Evolutionary conservation across 2,797 vertebrate species (phyloP).

Genomic region (Sebastes miniatus): DNA sequence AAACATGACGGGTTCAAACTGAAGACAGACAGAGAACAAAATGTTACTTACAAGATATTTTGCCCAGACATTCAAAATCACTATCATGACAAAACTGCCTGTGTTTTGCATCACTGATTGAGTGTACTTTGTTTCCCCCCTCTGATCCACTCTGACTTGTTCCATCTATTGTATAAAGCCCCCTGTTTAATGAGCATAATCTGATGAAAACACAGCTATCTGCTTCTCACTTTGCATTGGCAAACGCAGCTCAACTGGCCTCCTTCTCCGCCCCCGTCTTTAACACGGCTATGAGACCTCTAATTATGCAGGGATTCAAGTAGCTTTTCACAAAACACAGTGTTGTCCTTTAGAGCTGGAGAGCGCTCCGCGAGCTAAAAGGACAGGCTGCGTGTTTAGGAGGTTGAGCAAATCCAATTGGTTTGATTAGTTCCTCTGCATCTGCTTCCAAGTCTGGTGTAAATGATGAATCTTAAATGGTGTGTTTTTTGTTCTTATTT

Average conservation of each 20-base stretch:
- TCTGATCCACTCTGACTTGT: slow-evolving; percentile 43
- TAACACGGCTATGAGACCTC: slow-evolving; percentile 91
- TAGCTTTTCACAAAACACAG: slow-evolving; percentile 91
- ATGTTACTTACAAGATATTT: neutral
- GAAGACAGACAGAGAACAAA: neutral
- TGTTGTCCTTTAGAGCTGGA: slow-evolving; percentile 91
- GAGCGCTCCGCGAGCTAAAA: slow-evolving; percentile 89
- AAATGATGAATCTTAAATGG: slow-evolving; percentile 6
- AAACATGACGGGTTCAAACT: neutral
- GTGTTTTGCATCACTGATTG: slow-evolving; percentile 12
- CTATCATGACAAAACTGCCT: neutral
- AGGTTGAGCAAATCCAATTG: slow-evolving; percentile 90
- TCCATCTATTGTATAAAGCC: slow-evolving; percentile 4
- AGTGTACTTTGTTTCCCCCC: slow-evolving; percentile 24
- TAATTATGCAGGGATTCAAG: slow-evolving; percentile 95
- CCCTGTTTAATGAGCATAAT: slow-evolving; percentile 90
- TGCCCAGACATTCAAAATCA: neutral
- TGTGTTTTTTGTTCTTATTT: neutral
- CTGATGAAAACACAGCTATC: slow-evolving; percentile 94
- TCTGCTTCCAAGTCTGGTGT: slow-evolving; percentile 83
- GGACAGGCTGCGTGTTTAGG: slow-evolving; percentile 89
- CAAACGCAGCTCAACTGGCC: slow-evolving; percentile 82
- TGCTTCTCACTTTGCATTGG: slow-evolving; percentile 91
- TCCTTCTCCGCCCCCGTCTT: slow-evolving; percentile 79
- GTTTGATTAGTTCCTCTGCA: slow-evolving; percentile 89